These are phyloP conservation scores for Eubasilissa regina DNA, from an alignment of 1,140 invertebrate genomes.

Conservation along the genomic window DNA sequence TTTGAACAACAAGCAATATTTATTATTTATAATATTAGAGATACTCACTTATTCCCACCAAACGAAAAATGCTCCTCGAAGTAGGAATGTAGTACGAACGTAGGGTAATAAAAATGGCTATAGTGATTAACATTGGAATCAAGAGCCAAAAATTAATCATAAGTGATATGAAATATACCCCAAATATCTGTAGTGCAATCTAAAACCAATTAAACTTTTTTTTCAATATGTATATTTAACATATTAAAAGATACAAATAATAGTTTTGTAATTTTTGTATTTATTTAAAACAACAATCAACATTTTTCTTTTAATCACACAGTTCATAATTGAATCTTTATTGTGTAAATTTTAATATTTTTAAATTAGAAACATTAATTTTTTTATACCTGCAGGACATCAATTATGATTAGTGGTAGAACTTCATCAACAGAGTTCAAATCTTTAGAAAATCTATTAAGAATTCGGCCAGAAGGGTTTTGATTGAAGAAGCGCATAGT, in stretches of 20 bases:
- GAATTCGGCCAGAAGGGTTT: conserved; percentile 71
- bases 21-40: conserved; percentile 11
- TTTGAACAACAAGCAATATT: background rate
- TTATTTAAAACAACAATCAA: no score
- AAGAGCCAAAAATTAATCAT: conserved; percentile 74
- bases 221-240: background rate
- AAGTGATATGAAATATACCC: conserved; percentile 61
- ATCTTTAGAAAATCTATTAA: conserved; percentile 73
- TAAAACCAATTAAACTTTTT: conserved; percentile 56
- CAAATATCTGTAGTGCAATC: conserved; percentile 66
- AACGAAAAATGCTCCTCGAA: conserved; percentile 78
- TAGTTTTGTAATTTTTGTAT: no score
- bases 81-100: conserved; percentile 73
- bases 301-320: no score
- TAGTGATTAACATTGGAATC: conserved; percentile 45
- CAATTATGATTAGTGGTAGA: conserved; percentile 40
- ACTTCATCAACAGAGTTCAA: conserved; percentile 54
- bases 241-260: background rate
- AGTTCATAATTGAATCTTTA: no score
- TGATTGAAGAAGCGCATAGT: conserved; percentile 79
- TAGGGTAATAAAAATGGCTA: conserved; percentile 33
- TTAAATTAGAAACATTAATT: no score
- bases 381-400: conserved; percentile 36
- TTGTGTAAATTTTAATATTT: no score
- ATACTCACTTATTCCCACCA: conserved; percentile 73